Conservation (phyloP, 2,113 vertebrate species). For the Nycticryphes semicollaris region DNA sequence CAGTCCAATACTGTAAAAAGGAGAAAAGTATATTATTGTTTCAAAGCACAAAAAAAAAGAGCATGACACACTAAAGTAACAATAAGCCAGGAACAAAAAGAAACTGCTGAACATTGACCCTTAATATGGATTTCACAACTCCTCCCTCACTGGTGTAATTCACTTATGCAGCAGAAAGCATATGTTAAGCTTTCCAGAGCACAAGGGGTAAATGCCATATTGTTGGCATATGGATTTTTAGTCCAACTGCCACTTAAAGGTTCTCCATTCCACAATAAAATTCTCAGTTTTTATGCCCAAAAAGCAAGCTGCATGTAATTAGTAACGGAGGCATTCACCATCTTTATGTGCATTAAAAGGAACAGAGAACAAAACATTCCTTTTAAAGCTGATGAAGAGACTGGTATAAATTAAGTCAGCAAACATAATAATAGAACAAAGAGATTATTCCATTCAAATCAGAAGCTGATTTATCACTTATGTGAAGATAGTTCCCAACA, state of each 20-base stretch:
- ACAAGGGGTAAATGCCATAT: background rate
- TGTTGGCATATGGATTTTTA: background rate
- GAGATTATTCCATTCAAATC: background rate
- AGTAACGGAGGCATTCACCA: background rate
- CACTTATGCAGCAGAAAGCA: background rate
- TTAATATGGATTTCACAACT: background rate
- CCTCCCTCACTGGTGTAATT: background rate
- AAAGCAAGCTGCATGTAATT: background rate
- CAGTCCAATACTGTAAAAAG: background rate
- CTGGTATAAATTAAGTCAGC: slow-evolving; percentile 3
- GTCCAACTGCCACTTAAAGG: background rate
- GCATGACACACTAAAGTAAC: background rate
- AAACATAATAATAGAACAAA: background rate
- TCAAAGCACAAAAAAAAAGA: background rate
- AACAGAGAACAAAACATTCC: background rate
- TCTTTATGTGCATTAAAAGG: background rate
- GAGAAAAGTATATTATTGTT: background rate
- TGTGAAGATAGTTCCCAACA: background rate
- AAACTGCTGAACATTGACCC: background rate
- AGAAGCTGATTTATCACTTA: slow-evolving; percentile 22
- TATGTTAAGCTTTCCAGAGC: background rate
- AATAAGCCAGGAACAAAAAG: background rate
- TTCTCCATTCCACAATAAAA: background rate
- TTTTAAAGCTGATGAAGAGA: background rate
- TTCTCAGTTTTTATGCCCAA: background rate